phyloP scores from a whole-genome alignment of 2,888 invertebrate species.

The Drosophila bunnanda region DNA sequence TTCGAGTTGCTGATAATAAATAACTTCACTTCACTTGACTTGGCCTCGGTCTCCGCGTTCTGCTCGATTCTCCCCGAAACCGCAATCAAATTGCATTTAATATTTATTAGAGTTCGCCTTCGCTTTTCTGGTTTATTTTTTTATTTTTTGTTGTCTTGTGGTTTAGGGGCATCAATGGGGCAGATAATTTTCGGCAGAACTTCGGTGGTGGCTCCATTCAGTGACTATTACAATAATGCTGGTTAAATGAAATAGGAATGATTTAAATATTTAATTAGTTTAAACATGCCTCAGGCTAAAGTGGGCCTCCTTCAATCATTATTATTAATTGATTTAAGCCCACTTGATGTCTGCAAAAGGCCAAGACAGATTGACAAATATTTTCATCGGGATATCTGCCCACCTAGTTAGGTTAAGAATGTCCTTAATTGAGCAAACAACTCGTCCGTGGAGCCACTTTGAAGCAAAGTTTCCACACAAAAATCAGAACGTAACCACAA shows the following conservation, averaged over 20 bases:
- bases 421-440: conserved; percentile 21
- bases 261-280: conserved; percentile 18
- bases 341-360: not conserved
- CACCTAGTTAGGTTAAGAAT: conserved; percentile 7
- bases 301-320: not conserved
- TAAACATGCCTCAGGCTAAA: not conserved
- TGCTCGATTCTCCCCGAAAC: conserved; percentile 38
- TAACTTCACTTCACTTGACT: conserved; percentile 26
- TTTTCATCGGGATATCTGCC: not conserved
- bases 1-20: conserved; percentile 35
- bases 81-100: conserved; percentile 74
- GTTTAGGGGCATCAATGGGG: conserved; percentile 29
- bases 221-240: not conserved
- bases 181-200: conserved; percentile 15
- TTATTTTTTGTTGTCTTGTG: conserved; percentile 7
- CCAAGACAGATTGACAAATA: conserved; percentile 3
- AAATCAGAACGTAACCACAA: conserved; percentile 33
- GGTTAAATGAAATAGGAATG: not conserved
- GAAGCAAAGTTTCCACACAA: conserved; percentile 17
- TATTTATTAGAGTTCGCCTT: conserved; percentile 60
- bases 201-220: not conserved
- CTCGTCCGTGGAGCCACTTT: conserved; percentile 15
- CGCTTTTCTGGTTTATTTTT: not conserved
- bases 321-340: conserved; percentile 1
- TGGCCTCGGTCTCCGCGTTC: not conserved